A percentile compares a stretch with the other conserved stretches of the same genome.
phyloP scores from a whole-genome alignment of 1,140 invertebrate genomes.

The Andricus grossulariae region DNA sequence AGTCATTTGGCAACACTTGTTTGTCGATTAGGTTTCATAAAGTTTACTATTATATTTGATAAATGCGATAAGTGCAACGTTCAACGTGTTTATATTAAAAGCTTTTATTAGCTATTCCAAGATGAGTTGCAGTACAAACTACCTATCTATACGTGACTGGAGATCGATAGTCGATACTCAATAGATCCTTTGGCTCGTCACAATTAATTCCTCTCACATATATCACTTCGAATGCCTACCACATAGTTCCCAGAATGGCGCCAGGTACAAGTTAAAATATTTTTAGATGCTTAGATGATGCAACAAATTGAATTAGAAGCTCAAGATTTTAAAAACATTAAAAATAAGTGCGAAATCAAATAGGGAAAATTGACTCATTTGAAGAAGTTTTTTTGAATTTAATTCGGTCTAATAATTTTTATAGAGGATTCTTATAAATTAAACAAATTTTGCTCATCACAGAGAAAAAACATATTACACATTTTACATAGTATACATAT shows the following conservation, averaged over 20 bases:
- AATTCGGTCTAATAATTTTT: no score
- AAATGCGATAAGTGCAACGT: neutral
- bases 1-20: neutral
- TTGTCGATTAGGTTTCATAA: neutral
- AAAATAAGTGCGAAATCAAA: no score
- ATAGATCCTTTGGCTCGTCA: constrained; percentile 45
- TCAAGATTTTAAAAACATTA: no score
- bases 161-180: constrained; percentile 47
- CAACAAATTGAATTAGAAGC: no score
- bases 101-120: constrained; percentile 47
- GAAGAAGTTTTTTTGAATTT: no score
- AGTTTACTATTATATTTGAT: neutral
- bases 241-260: constrained; percentile 6
- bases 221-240: constrained; percentile 39
- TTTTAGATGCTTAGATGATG: neutral
- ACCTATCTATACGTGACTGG: constrained; percentile 51
- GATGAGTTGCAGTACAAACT: constrained; percentile 45
- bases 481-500: no score
- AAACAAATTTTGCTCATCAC: no score
- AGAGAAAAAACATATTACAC: no score
- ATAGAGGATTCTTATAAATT: no score
- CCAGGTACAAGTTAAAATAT: neutral
- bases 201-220: constrained; percentile 52
- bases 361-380: no score
- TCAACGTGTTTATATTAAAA: constrained; percentile 9